Evolutionary conservation across 2,113 vertebrate species (phyloP).

Genomic region (Miniopterus natalensis): DNA sequence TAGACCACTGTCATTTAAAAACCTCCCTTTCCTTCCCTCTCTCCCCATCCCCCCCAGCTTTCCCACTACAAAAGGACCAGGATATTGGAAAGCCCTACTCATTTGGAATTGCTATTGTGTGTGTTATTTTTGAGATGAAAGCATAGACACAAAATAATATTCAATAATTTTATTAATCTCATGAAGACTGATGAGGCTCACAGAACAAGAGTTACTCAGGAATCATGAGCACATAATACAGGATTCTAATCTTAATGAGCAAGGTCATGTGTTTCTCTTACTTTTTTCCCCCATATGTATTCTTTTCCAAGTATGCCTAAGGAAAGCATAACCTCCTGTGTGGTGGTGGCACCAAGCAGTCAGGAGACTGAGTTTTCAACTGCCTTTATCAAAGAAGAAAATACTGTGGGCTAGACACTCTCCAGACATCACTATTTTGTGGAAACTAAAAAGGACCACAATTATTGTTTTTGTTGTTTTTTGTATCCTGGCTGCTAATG

Average conservation of each 20-base stretch:
- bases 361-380: neutral
- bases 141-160: conserved; percentile 22
- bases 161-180: conserved; percentile 58
- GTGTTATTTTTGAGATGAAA: conserved; percentile 4
- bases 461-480: neutral
- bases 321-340: neutral
- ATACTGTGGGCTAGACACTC: neutral
- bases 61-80: neutral
- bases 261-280: neutral
- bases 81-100: neutral
- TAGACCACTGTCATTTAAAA: conserved; percentile 34
- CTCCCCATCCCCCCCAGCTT: neutral
- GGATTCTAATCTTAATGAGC: conserved; percentile 21
- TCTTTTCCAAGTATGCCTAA: neutral
- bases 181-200: conserved; percentile 36
- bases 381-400: conserved; percentile 60
- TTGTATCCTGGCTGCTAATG: neutral
- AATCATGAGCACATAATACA: neutral
- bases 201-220: neutral
- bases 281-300: neutral
- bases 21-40: neutral
- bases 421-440: conserved; percentile 3
- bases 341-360: neutral
- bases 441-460: conserved; percentile 45
- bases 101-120: neutral